Conservation (phyloP, 2,113 vertebrate species). For the Cyanoliseus patagonus region DNA sequence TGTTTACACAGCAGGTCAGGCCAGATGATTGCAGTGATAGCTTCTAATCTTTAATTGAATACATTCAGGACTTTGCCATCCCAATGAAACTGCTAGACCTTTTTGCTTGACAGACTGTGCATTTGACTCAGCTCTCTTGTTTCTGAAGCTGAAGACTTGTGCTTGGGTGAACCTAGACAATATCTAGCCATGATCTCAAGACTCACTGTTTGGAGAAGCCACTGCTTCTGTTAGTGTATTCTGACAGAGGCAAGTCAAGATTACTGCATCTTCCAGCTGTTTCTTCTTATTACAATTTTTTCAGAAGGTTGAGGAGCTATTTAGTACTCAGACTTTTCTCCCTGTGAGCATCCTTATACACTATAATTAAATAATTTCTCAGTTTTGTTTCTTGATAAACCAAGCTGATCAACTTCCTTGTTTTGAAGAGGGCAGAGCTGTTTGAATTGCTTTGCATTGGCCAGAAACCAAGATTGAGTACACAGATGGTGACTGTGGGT, state of each 20-base stretch:
- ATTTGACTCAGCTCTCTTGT: background rate
- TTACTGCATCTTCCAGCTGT: background rate
- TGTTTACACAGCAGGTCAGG: background rate
- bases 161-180: background rate
- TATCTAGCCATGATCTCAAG: background rate
- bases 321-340: background rate
- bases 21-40: background rate
- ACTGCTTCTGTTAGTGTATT: background rate
- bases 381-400: background rate
- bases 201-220: background rate
- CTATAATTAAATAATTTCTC: background rate
- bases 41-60: background rate
- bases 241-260: background rate
- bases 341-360: background rate
- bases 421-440: background rate
- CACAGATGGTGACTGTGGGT: slow-evolving; percentile 15
- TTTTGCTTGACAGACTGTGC: background rate
- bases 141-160: background rate
- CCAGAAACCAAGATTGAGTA: background rate
- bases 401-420: background rate
- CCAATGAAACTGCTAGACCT: background rate
- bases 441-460: background rate
- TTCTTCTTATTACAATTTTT: background rate
- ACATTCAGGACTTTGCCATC: background rate
- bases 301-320: background rate